Percentiles rank a stretch among this genome's conserved stretches.
Conservation (phyloP, 2,113 vertebrate genomes). For the Fregata magnificens region DNA sequence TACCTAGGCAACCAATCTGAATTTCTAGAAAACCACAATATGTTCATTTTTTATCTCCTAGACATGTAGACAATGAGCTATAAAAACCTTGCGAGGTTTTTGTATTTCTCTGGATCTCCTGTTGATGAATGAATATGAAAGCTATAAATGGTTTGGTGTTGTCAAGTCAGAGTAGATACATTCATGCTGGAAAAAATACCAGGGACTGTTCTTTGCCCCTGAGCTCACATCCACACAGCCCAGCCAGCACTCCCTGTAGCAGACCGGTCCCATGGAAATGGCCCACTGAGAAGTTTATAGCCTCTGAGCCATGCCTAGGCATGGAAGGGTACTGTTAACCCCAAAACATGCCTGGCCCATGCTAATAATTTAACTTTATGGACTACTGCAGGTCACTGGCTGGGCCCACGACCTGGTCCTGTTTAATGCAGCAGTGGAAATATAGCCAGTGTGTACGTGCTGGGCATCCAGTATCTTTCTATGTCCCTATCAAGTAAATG, state of each 20-base stretch:
- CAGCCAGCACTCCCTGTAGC: background rate
- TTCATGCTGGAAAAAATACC: background rate
- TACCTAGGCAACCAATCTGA: background rate
- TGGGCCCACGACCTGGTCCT: fast-evolving
- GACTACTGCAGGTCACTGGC: background rate
- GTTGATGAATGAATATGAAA: background rate
- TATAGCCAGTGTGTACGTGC: background rate
- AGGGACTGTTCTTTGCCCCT: background rate
- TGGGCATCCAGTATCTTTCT: background rate
- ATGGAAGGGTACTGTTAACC: background rate
- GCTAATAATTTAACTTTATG: background rate
- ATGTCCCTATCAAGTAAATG: background rate
- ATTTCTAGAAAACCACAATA: background rate
- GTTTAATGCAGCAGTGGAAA: background rate
- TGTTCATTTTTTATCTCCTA: background rate
- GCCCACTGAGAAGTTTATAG: background rate
- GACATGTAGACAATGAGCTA: background rate
- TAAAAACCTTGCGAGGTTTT: background rate
- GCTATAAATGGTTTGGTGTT: background rate
- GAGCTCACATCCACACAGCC: background rate
- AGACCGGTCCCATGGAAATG: background rate
- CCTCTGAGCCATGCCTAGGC: background rate
- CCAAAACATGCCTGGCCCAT: background rate
- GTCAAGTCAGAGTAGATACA: background rate
- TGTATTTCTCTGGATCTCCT: background rate